These are phyloP conservation scores for Pantherophis alleghaniensis DNA, from an alignment of 2,797 vertebrate genomes.

Conservation along the genomic window DNA sequence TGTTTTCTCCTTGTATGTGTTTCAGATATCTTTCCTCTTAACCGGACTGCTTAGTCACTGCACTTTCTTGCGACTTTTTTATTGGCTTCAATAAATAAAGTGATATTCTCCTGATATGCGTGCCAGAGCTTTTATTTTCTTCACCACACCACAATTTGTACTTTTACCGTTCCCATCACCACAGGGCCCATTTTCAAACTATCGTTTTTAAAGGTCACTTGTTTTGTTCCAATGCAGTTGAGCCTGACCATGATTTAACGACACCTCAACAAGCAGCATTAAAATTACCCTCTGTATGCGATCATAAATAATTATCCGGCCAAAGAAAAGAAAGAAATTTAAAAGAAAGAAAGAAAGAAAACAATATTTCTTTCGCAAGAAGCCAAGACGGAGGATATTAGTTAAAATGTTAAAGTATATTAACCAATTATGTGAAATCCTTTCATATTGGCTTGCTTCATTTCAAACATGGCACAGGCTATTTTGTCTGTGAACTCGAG, in stretches of 20 bases:
- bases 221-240: constrained; percentile 66
- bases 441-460: constrained; percentile 83
- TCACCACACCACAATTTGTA: constrained; percentile 39
- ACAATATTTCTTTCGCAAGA: constrained; percentile 55
- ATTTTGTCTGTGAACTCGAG: constrained; percentile 84
- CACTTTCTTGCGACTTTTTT: constrained; percentile 47
- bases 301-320: constrained; percentile 70
- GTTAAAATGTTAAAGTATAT: constrained; percentile 78
- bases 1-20: not conserved
- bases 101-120: constrained; percentile 59
- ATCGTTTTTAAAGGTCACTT: constrained; percentile 78
- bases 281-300: constrained; percentile 56
- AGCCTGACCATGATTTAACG: constrained; percentile 70
- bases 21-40: constrained; percentile 19
- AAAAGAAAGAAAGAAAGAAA: constrained; percentile 57
- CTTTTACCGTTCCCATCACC: constrained; percentile 62
- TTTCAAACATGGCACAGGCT: constrained; percentile 79
- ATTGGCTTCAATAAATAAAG: constrained; percentile 55
- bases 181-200: constrained; percentile 61
- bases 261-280: constrained; percentile 65
- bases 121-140: constrained; percentile 63
- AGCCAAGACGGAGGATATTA: constrained; percentile 70
- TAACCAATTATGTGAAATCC: constrained; percentile 78
- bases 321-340: constrained; percentile 12
- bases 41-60: constrained; percentile 45